phyloP scores from a whole-genome alignment of 2,888 invertebrate genomes.

The Scaptomyza tumidula region DNA sequence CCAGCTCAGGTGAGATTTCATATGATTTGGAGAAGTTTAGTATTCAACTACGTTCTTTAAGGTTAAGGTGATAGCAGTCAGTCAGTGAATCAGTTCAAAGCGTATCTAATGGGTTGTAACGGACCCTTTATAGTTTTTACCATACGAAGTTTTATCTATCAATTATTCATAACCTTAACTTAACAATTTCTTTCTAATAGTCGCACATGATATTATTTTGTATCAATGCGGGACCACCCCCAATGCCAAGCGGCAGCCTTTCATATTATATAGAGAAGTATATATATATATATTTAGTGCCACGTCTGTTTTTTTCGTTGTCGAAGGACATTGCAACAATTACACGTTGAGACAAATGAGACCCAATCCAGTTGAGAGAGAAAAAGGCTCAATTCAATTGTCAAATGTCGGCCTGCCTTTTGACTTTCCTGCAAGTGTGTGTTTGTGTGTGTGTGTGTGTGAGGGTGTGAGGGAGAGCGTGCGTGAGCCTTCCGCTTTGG shows the following conservation, averaged over 20 bases:
- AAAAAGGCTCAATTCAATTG: constrained; percentile 36
- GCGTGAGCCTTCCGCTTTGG: constrained; percentile 21
- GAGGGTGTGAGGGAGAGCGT: neutral
- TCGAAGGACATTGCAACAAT: constrained; percentile 76
- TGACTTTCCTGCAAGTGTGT: neutral
- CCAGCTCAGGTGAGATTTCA: constrained; percentile 90
- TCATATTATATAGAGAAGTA: constrained; percentile 16
- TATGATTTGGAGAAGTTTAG: too few relatives aligned
- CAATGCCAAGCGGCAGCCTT: constrained; percentile 49
- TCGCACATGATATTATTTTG: constrained; percentile 23
- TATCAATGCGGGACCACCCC: constrained; percentile 39
- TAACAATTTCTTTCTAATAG: neutral
- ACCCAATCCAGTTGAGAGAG: constrained; percentile 7
- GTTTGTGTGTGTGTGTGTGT: neutral
- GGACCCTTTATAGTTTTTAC: too few relatives aligned
- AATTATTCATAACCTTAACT: neutral
- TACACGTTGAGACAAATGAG: constrained; percentile 32
- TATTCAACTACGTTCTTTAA: too few relatives aligned
- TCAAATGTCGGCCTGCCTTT: constrained; percentile 17
- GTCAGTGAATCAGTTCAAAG: too few relatives aligned
- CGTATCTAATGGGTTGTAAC: neutral
- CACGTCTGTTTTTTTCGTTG: constrained; percentile 30
- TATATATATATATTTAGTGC: neutral
- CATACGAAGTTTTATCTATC: neutral
- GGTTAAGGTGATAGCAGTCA: neutral